Conservation (phyloP, 2,113 vertebrate species). For the Sialia sialis region DNA sequence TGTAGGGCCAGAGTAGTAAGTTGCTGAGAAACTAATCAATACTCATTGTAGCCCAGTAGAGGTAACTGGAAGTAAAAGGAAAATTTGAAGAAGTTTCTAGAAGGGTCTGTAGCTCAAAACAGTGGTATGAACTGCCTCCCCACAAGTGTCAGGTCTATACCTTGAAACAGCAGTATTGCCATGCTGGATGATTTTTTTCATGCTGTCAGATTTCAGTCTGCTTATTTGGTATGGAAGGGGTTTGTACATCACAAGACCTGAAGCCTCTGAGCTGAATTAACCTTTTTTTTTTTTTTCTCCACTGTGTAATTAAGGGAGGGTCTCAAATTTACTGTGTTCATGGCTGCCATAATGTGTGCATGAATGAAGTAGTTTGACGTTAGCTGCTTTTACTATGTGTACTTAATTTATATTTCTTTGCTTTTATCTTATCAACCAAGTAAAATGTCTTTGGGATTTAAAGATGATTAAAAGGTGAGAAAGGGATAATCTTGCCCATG, state of each 20-base stretch:
- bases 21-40: background rate
- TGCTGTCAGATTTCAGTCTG: background rate
- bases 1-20: background rate
- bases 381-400: background rate
- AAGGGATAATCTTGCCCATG: background rate
- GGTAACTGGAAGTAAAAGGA: background rate
- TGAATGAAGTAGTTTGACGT: background rate
- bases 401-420: conserved; percentile 12
- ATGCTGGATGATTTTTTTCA: background rate
- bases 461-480: conserved; percentile 41
- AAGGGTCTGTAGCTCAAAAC: background rate
- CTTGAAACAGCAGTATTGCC: background rate
- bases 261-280: background rate
- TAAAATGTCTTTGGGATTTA: conserved; percentile 41
- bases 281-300: rapidly evolving
- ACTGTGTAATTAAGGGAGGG: background rate
- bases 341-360: background rate
- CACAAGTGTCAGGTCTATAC: background rate
- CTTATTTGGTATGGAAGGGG: background rate
- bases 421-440: conserved; percentile 8
- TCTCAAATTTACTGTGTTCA: background rate
- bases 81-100: background rate
- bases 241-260: background rate
- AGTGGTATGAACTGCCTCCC: background rate
- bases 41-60: background rate